Base-by-base conservation (phyloP, 2,113 vertebrate species). In the Leptobrachium leishanense region DNA sequence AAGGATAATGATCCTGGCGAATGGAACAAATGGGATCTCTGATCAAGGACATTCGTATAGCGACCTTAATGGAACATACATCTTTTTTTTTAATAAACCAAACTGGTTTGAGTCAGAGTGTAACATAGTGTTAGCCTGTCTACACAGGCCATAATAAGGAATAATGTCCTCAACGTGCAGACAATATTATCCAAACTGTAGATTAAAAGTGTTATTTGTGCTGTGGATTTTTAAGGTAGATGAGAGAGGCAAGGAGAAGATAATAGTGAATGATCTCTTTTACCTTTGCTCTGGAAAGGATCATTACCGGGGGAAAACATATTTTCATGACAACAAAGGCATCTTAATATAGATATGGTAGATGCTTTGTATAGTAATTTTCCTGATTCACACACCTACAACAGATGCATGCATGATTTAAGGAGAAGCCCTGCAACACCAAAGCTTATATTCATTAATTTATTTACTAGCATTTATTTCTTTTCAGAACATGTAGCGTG, bases 181-280 rank as follows among this genome's bases (percentile, higher is more conserved):
- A 68, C 78, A 81, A 68, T 65, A 81, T 81, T 81, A 74, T 74
- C 31, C 72, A 81, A 74, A 54, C 71, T 68, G 72, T 74, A 81
- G 78, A 81, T 74, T 81, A 81, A 81, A 74, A 67, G 41, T 74
- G 72, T 68, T 81, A 68, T 81, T 81, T 74, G 78, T 81, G 71
- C 72, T 59, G 78, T 81, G 46, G 64, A 74, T 74, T 62, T 81
- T 65, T 74, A 59, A 81, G 78, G 64, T 68, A 74, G 78, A 80
- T 46, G 63, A 54, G 62, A 42, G 63, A 66, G 62, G 5, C 43
- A 41, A 72, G 72, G 5, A 67, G 77, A 54, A 68, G 64, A 81
- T 81, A 81, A 81, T 81, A 68, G 63, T 74, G 71, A 68, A 68
- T 64, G 69, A 81, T 74, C 50, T 50, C 57, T 73, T 73, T 62